Evolutionary conservation across 2,113 vertebrate genomes (phyloP).

Genomic region (Psittacula cyanocephala): DNA sequence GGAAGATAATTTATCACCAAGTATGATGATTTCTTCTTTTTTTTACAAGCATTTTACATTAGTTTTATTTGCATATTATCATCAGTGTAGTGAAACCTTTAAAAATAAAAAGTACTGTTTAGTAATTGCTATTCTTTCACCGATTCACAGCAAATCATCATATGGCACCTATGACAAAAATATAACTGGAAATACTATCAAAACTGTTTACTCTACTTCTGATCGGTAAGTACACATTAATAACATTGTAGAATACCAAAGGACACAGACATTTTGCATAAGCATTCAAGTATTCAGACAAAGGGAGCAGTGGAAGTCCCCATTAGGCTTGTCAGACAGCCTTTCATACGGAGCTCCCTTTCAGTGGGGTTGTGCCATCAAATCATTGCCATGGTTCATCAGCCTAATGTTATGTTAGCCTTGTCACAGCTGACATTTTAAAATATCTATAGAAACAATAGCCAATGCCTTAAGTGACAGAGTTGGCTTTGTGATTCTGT

Average conservation of each 20-base stretch:
- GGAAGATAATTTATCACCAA: not conserved
- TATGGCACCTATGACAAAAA: slow-evolving; percentile 63
- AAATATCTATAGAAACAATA: not conserved
- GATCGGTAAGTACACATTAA: slow-evolving; percentile 73
- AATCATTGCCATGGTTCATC: not conserved
- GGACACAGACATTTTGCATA: not conserved
- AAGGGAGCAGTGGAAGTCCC: not conserved
- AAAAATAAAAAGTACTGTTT: not conserved
- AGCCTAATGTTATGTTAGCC: not conserved
- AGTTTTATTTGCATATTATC: not conserved
- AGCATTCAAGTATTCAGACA: not conserved
- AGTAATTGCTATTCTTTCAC: not conserved
- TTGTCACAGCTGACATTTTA: slow-evolving; percentile 18
- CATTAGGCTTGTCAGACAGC: not conserved
- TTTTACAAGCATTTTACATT: not conserved
- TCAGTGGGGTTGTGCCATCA: not conserved
- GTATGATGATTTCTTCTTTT: not conserved
- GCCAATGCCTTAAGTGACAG: not conserved
- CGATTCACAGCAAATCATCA: slow-evolving; percentile 65
- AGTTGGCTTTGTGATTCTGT: not conserved
- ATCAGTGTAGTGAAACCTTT: not conserved
- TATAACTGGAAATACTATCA: slow-evolving; percentile 75
- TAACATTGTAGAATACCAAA: not conserved
- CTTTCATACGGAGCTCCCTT: not conserved
- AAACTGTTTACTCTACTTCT: slow-evolving; percentile 82